Conservation (phyloP, 2,888 invertebrate genomes). For the Mechanitis messenoides region DNA sequence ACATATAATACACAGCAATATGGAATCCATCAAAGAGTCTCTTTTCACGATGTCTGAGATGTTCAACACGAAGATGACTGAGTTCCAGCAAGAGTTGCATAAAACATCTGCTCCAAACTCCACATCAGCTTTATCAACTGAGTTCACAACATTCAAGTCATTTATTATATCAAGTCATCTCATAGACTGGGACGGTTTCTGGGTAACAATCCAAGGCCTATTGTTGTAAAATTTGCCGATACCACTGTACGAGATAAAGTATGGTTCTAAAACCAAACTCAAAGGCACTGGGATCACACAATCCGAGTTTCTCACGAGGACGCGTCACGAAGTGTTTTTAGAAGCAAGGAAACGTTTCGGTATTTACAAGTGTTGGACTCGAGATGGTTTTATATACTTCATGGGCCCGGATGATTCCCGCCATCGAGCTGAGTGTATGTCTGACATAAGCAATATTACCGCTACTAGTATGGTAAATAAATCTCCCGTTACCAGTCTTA, state of each 20-base stretch:
- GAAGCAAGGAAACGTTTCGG: not conserved
- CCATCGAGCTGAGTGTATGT: too few species aligned
- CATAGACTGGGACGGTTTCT: not conserved
- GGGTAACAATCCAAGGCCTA: not conserved
- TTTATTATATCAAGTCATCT: not conserved
- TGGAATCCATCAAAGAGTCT: too few species aligned
- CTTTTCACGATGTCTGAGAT: too few species aligned
- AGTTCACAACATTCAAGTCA: too few species aligned
- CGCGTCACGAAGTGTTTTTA: slow-evolving; percentile 2
- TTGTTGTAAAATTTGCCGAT: slow-evolving; percentile 5
- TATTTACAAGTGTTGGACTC: not conserved
- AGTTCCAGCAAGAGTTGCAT: too few species aligned
- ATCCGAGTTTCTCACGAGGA: slow-evolving; percentile 7
- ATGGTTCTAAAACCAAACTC: slow-evolving; percentile 6
- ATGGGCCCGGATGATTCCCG: not conserved
- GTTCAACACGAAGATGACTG: too few species aligned
- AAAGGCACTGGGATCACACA: slow-evolving; percentile 9
- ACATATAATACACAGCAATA: too few species aligned
- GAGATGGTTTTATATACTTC: not conserved
- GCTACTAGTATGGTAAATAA: too few species aligned
- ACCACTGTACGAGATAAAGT: slow-evolving; percentile 1
- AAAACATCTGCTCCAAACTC: too few species aligned
- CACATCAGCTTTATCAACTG: too few species aligned
- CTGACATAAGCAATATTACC: too few species aligned
- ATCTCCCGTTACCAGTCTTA: too few species aligned